phyloP scores from a whole-genome alignment of 2,888 invertebrate species.

The Bombyx huttoni region DNA sequence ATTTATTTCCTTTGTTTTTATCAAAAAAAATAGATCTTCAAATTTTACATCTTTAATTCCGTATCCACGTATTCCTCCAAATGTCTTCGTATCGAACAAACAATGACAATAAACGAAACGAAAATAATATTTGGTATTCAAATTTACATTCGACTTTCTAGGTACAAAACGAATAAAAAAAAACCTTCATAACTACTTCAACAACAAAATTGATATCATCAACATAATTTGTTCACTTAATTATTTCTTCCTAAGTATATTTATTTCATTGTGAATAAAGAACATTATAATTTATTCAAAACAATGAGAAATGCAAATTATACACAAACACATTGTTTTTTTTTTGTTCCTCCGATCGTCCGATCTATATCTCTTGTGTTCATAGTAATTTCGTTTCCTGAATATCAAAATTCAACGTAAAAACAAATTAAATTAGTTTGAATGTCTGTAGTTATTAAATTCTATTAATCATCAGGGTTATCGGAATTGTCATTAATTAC shows the following conservation, averaged over 20 bases:
- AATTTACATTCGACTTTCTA: no score
- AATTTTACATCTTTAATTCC: no score
- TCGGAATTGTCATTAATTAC: slow-evolving; percentile 16
- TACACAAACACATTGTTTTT: background rate
- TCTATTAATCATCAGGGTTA: slow-evolving; percentile 13
- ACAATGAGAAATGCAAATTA: background rate
- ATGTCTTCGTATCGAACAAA: background rate
- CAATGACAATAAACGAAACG: background rate
- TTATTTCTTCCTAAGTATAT: no score
- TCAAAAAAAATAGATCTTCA: no score
- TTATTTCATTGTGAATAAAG: no score
- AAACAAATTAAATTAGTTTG: slow-evolving; percentile 6
- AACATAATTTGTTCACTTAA: no score
- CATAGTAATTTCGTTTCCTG: background rate
- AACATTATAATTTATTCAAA: no score
- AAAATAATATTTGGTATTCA: background rate
- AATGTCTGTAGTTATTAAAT: slow-evolving; percentile 10
- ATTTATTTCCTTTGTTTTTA: no score
- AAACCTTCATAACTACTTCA: background rate
- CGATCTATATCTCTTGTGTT: background rate
- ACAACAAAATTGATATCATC: background rate
- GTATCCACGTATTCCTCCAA: no score
- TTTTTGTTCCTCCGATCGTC: background rate
- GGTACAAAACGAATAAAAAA: background rate
- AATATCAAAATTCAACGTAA: background rate